These are phyloP conservation scores for Sebastes elongatus DNA, from an alignment of 2,797 vertebrate genomes.

Conservation along the genomic window DNA sequence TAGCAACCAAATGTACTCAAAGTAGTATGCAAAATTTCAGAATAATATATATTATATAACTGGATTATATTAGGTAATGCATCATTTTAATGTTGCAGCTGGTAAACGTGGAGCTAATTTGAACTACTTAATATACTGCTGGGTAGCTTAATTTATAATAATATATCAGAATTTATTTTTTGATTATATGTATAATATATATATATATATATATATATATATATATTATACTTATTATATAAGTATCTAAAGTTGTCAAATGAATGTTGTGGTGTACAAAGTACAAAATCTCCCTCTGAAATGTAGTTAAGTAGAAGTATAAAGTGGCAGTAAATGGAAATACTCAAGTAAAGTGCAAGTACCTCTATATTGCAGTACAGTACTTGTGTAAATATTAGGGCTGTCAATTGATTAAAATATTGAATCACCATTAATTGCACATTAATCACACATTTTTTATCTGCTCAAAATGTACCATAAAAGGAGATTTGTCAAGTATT, in stretches of 20 bases:
- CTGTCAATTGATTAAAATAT: too few relatives aligned
- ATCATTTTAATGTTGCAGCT: neutral
- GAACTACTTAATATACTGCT: neutral
- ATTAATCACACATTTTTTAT: too few relatives aligned
- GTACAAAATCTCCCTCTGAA: neutral
- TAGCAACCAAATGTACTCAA: neutral
- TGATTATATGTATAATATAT: neutral
- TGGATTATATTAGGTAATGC: neutral
- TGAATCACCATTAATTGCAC: too few relatives aligned
- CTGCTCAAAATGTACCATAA: too few relatives aligned
- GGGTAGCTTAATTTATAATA: neutral
- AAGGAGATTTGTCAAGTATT: too few relatives aligned
- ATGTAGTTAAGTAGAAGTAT: neutral
- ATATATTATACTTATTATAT: neutral
- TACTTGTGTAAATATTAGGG: neutral
- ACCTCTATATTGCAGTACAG: neutral
- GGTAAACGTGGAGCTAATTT: neutral
- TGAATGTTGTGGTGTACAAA: neutral
- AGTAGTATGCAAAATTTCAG: neutral
- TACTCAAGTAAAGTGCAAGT: neutral
- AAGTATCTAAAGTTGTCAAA: neutral
- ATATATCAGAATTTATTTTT: neutral
- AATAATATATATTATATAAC: too few relatives aligned
- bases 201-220: too few relatives aligned
- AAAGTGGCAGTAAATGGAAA: neutral